A percentile compares a stretch with the other conserved stretches of the same genome.
These are phyloP conservation scores for Venturia canescens DNA, from an alignment of 1,140 invertebrate species.

Conservation along the genomic window DNA sequence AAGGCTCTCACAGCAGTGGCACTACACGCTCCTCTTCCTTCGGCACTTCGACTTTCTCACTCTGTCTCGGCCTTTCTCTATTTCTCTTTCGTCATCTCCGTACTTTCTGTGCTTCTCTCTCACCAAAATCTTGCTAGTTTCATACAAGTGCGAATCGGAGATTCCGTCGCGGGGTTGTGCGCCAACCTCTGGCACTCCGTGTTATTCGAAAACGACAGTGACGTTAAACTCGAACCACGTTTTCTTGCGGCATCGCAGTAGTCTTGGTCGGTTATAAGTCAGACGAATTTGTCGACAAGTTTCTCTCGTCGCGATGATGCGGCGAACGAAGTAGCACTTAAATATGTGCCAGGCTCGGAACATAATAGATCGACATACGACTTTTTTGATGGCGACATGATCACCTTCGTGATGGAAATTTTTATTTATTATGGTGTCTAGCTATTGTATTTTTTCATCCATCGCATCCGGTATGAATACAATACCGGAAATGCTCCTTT, in stretches of 20 bases:
- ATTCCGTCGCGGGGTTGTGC: background rate
- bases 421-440: background rate
- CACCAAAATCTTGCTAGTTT: constrained; percentile 55
- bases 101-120: background rate
- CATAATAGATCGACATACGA: background rate
- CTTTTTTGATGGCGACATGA: background rate
- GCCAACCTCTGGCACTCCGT: constrained; percentile 10
- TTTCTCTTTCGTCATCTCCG: background rate
- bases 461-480: too few relatives aligned
- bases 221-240: background rate
- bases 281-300: background rate
- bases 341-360: background rate
- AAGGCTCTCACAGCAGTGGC: constrained; percentile 64
- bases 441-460: too few relatives aligned
- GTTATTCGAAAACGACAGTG: constrained; percentile 13
- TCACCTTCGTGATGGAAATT: background rate
- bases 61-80: constrained; percentile 1
- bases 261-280: constrained; percentile 19
- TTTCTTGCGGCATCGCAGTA: constrained; percentile 19
- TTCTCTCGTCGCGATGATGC: background rate
- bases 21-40: constrained; percentile 12
- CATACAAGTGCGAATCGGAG: constrained; percentile 24
- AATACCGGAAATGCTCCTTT: too few relatives aligned
- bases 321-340: constrained; percentile 6
- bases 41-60: background rate